Percentiles rank a stretch among this genome's conserved stretches.
Conservation (phyloP, 2,797 vertebrate species). For the Amniataba percoides region DNA sequence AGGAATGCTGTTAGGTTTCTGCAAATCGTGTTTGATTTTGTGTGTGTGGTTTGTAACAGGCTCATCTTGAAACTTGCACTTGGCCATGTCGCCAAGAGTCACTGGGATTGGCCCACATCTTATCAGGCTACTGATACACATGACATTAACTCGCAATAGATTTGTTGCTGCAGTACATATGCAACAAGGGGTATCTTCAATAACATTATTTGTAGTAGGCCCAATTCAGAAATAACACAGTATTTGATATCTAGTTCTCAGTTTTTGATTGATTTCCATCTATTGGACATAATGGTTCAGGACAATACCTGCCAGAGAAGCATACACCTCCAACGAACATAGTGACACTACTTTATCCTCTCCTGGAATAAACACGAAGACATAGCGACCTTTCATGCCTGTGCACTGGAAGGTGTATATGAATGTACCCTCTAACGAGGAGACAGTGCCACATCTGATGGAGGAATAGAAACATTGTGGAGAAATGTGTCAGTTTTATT, state of each 20-base stretch:
- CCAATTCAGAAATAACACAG: background rate
- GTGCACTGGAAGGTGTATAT: background rate
- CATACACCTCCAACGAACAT: constrained; percentile 39
- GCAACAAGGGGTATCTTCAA: background rate
- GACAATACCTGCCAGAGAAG: constrained; percentile 21
- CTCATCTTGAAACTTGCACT: background rate
- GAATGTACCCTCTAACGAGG: fast-evolving
- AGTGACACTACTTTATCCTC: fast-evolving
- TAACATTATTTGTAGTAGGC: background rate
- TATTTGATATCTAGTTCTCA: background rate
- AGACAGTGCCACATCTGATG: constrained; percentile 27
- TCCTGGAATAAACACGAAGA: background rate
- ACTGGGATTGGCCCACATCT: background rate
- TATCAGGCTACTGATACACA: background rate
- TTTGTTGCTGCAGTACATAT: no score
- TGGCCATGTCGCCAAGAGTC: background rate
- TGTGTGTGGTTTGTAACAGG: background rate
- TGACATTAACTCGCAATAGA: background rate
- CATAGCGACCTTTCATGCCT: constrained; percentile 26
- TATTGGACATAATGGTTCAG: background rate
- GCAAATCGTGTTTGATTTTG: background rate
- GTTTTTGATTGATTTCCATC: constrained; percentile 1
- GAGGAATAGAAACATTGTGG: background rate
- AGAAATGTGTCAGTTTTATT: background rate
- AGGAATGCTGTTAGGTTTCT: background rate